phyloP scores from a whole-genome alignment of 2,113 vertebrate species.

The Passerina amoena region DNA sequence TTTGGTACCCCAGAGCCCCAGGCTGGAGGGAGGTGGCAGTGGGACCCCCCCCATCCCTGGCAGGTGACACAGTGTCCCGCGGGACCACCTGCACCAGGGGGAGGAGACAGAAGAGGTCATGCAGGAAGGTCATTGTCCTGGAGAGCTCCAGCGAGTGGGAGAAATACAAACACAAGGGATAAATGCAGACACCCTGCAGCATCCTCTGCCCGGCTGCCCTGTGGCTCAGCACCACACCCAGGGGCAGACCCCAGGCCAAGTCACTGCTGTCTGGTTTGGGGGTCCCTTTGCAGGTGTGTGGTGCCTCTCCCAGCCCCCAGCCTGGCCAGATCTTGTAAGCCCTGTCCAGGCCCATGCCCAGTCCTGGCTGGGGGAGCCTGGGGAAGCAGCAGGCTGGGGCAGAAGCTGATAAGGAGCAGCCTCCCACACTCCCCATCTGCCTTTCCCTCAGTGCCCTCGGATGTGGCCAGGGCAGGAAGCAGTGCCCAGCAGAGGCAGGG shows the following conservation, averaged over 20 bases:
- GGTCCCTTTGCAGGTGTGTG: background rate
- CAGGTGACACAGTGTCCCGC: accelerated
- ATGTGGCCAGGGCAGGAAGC: slow-evolving; percentile 34
- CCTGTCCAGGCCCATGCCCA: accelerated
- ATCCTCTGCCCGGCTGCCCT: background rate
- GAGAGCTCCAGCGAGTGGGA: background rate
- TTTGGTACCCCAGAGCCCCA: background rate
- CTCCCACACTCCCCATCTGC: accelerated
- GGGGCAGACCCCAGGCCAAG: background rate
- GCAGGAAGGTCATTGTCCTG: background rate
- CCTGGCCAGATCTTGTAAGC: background rate
- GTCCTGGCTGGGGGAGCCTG: background rate
- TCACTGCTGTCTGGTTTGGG: background rate
- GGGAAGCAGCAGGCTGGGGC: background rate
- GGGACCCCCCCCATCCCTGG: background rate
- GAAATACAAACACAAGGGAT: accelerated
- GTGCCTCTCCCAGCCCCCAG: background rate
- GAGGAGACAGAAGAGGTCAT: background rate
- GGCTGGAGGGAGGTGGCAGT: background rate
- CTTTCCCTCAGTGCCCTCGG: background rate
- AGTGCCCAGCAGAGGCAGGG: background rate
- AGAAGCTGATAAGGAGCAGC: background rate
- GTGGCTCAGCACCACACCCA: accelerated
- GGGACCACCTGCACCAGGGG: background rate
- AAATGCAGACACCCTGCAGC: accelerated